Base-by-base conservation (phyloP, 2,888 invertebrate species). In the Meliscaeva auricollis region DNA sequence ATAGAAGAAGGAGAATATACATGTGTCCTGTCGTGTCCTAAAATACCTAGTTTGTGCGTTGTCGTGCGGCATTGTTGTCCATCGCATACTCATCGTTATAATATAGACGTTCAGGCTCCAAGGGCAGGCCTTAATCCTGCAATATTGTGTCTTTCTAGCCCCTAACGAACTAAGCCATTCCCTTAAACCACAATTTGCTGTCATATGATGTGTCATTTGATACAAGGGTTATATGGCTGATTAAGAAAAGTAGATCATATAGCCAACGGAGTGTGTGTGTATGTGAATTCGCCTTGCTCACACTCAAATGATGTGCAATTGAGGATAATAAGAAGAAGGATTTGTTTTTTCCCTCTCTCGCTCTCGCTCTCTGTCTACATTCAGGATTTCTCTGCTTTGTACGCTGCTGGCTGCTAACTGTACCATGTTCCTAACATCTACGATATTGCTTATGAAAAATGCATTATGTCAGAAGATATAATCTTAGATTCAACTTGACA, bases 191-290 rank as follows among this genome's bases (percentile, higher is more conserved):
- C 66, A 66, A 66, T 66, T 66, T 66, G 50, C 66, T 66, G 66
- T 66, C 66, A 66, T 66, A 66, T 50, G 66, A 66, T 66, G 66
- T 66, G 66, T 66, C 66, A 66, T 50, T 35, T 35, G 66, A 66
- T 66, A 66, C 50, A 66, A 66, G 66, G 66, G 66, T 50, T 66
- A 66, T 66, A 66, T 50, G 48, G 66, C 66, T 66, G 66, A 66
- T 66, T 66, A 66, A 50, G 66, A 66, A 66, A 66, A 66, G 66
- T 66, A 50, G 66, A 66, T 66, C 64, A 66, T 66, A 54, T 15
- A 60, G 22, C 15, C 6, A 48, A 20, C n/a, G 22, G 20, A 35
- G 13, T 66, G 48, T 7, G 17, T 56, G 56, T 30, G 9, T 48
- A 13, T 13, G 15, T 26, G 46, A 13, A 9, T 41, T 26, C 11